Evolutionary conservation across 1,140 invertebrate genomes (phyloP), one percentile per base, ranked within the genome.

Genomic region (Gerris buenoi): DNA sequence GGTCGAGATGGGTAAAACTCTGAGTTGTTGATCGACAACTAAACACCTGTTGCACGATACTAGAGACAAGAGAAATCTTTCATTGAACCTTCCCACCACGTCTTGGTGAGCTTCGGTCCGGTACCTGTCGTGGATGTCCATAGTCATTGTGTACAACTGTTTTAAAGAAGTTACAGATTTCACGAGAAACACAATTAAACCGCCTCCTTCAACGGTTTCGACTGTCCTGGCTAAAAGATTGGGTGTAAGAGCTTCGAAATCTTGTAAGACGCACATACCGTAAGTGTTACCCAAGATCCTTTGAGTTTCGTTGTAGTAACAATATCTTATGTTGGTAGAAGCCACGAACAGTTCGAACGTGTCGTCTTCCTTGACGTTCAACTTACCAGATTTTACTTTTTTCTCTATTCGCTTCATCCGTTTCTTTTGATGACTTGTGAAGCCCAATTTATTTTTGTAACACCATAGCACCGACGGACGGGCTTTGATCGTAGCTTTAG

Each of bases 201-300:
- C 97, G 68, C 97, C 97, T 65, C 97, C 97, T 83, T 98, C 94
- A 0, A 99, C 93, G 0, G 97, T 99, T 83, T 99, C 97, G 71
- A 99, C 86, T 3, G 97, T 98, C 70, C 97, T 81, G 0, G 97
- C 97, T 74, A 99, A 80, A 59, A 98, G 81, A 79, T 99, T 99
- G 3, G 97, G 97, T n/a, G 97, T 99, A 0, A 99, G 73, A 1
- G 96, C 96, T 82, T 99, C 97, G 83, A 99, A 99, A 81, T 99
- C 97, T 83, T 97, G 95, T 67, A 98, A 80, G 67, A 99, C 86
- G 80, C 94, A 95, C 83, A 97, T 96, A 66, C 95, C 95, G 81
- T 90, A 99, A 0, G 97, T 99, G 70, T 96, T 94, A 65, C 97
- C 97, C 1, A 99, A 81, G 76, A 99, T 97, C 74, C 95, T 95